Conservation (phyloP, 2,113 vertebrate genomes). For the Steatornis caripensis region DNA sequence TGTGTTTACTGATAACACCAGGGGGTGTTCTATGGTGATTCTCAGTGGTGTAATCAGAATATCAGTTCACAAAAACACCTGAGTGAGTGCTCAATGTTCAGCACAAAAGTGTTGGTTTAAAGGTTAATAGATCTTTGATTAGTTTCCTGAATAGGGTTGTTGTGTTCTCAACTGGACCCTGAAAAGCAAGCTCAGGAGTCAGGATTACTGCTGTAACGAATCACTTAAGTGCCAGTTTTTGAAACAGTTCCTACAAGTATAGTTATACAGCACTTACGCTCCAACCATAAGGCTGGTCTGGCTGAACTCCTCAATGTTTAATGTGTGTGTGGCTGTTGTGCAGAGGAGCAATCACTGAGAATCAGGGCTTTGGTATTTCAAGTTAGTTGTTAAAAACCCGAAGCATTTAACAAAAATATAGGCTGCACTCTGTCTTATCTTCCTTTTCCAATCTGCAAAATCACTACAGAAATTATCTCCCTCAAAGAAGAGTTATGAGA, state of each 20-base stretch:
- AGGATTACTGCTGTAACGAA: not conserved
- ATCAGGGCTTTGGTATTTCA: not conserved
- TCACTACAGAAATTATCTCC: not conserved
- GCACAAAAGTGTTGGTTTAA: not conserved
- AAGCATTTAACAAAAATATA: not conserved
- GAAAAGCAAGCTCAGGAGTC: not conserved
- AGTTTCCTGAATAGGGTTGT: not conserved
- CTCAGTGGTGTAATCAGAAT: not conserved
- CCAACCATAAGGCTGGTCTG: not conserved
- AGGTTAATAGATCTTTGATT: not conserved
- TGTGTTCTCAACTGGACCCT: not conserved
- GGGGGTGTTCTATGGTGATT: not conserved
- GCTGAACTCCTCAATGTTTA: not conserved
- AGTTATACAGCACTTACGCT: not conserved
- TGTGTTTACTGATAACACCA: not conserved
- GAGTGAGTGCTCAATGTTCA: not conserved
- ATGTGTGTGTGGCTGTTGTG: not conserved
- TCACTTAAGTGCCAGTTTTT: not conserved
- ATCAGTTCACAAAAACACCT: not conserved
- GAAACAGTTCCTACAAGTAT: not conserved
- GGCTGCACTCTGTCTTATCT: not conserved
- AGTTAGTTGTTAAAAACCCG: not conserved
- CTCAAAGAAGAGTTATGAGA: not conserved
- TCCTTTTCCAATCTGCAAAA: not conserved
- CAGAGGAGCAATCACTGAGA: not conserved